Conservation (phyloP, 1,140 invertebrate species). For the Drosophila pseudoobscura region DNA sequence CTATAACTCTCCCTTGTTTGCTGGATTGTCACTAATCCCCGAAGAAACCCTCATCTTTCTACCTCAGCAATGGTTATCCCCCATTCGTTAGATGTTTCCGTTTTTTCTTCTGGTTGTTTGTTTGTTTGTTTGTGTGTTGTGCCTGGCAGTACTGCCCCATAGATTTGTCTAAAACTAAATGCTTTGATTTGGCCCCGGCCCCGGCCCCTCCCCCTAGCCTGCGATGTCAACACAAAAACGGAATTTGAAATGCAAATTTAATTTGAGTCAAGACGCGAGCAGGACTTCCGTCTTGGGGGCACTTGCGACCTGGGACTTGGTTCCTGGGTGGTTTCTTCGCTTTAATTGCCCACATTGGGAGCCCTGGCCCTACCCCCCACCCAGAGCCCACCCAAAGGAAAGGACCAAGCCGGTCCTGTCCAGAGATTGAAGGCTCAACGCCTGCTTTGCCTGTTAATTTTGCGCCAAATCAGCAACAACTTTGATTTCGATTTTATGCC, state of each 20-base stretch:
- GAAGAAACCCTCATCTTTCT: too few species aligned
- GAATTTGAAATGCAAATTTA: constrained; percentile 82
- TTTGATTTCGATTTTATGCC: constrained; percentile 71
- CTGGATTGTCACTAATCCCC: too few species aligned
- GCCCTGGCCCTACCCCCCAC: too few species aligned
- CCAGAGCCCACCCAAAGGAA: constrained; percentile 1
- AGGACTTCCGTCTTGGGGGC: too few species aligned
- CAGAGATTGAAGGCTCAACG: constrained; percentile 33
- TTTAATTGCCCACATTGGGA: constrained; percentile 37
- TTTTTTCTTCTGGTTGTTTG: constrained; percentile 2
- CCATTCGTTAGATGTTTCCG: too few species aligned
- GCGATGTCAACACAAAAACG: constrained; percentile 54
- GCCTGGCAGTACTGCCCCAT: constrained; percentile 45
- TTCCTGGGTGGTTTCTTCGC: constrained; percentile 2
- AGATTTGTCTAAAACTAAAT: constrained; percentile 72
- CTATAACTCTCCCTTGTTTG: too few species aligned
- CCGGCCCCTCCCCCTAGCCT: constrained; percentile 4
- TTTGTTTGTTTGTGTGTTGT: constrained; percentile 29
- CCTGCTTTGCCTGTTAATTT: constrained; percentile 76
- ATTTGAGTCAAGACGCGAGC: constrained; percentile 68
- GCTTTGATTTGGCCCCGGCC: constrained; percentile 62
- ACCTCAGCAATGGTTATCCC: too few species aligned
- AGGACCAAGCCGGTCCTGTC: constrained; percentile 24
- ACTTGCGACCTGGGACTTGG: too few species aligned
- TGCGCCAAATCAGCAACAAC: constrained; percentile 79